Base-by-base conservation (phyloP, 2,888 invertebrate species). In the Limnephilus auricula region DNA sequence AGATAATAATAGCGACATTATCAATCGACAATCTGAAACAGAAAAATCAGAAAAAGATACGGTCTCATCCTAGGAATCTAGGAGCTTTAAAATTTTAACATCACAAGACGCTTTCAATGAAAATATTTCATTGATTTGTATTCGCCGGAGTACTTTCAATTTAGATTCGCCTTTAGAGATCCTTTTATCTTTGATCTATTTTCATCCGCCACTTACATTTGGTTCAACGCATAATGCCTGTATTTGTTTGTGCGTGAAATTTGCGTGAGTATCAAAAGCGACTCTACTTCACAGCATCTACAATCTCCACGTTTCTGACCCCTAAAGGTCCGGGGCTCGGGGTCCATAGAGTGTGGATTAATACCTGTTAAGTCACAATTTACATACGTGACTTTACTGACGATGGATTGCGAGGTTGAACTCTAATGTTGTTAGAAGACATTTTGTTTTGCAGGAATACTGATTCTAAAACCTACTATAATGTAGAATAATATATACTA, bases 381-480 rank as follows among this genome's bases (percentile, higher is more conserved):
- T 85, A 45, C 85, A 30, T 40, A 85, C 85, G 85, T 85, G 85
- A 34, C 40, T n/a, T 15, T 30, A 85, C 85, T 85, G 85, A 10
- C 10, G n/a, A 85, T 85, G 40, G 40, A 32, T 31, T 80, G 50
- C 2, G 25, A 65, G 50, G 50, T 6, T 0, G 50, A 25, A 65
- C 50, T 65, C 25, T 65, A 65, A 65, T 65, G 25, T 25, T 65
- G 25, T 65, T 65, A 65, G 25, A 9, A 65, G 65, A 25, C 65
- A 65, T 65, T 65, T 65, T 4, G 25, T n/a, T 9, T 9, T n/a
- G 25, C 25, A 65, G 65, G 65, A 65, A 65, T 65, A 65, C 65
- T 65, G n/a, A 65, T 65, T n/a, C n/a, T 65, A n/a, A 25, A 65
- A 65, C 65, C 0, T 45, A 13, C 45, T n/a, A n/a, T n/a, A n/a